Base-by-base conservation (phyloP, 2,113 vertebrate genomes). In the Hyaena hyaena region DNA sequence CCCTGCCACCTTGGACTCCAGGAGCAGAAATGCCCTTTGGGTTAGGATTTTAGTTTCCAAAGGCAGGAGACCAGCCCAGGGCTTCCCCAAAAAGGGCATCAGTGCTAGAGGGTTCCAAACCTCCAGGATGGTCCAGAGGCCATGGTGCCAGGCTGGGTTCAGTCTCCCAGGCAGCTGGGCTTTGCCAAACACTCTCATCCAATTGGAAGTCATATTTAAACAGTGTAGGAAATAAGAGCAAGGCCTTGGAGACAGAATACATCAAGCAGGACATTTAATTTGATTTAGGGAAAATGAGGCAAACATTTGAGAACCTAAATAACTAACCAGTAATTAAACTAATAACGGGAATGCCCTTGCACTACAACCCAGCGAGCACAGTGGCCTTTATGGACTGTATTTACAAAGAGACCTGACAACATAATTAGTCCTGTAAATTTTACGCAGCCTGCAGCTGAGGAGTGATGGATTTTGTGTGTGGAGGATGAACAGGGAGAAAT, bases 401-500 rank as follows among this genome's bases (percentile, higher is more conserved):
- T 98, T 98, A 98, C 98, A 98, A 97, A 98, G 88, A 98, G 97
- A 96, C 96, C 95, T 98, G 98, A 98, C 98, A 98, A 96, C 97
- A 98, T 98, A 98, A 98, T 98, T 98, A 98, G 96, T 97, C 88
- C 97, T 98, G 97, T 98, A 98, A 98, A 98, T 98, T 98, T 98
- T 92, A 97, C 24, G 2, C 91, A 93, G 97, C 97, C 97, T 89
- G 94, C 77, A 97, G 97, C 97, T 11, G 94, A 92, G 88, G 93
- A 94, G 90, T 98, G 97, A 98, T 97, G 97, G 97, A 96, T 98
- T 96, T 96, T 97, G 97, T 95, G 90, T 97, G 95, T 80, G 95
- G 88, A 96, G 97, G 96, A 96, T 97, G 97, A 98, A 91, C 93
- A 1, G 79, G 95, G 88, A 98, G 96, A 98, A 98, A 98, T 98